Conservation (phyloP, 2,797 vertebrate species). For the Phaenicophaeus curvirostris region DNA sequence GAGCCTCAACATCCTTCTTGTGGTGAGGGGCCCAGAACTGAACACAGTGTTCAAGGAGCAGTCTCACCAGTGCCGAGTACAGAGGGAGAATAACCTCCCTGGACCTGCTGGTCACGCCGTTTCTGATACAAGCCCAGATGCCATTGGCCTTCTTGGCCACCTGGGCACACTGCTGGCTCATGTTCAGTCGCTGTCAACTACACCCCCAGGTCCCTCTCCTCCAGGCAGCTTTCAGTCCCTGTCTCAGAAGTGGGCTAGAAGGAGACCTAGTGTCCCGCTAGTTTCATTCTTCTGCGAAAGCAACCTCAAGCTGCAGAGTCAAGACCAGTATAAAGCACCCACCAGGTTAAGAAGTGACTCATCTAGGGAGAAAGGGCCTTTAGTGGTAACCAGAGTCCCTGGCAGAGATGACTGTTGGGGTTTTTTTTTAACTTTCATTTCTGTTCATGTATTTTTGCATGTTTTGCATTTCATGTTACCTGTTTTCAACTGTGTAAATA, state of each 20-base stretch:
- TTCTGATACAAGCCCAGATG: too few species aligned
- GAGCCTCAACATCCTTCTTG: too few species aligned
- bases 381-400: neutral
- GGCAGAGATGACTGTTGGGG: neutral
- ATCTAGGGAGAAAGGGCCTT: neutral
- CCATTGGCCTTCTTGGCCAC: too few species aligned
- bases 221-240: too few species aligned
- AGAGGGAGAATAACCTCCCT: too few species aligned
- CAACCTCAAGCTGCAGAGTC: neutral
- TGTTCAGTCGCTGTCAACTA: too few species aligned
- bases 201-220: too few species aligned
- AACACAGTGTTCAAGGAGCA: too few species aligned
- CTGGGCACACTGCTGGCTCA: too few species aligned
- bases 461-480: neutral
- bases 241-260: neutral
- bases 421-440: constrained; percentile 15
- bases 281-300: neutral
- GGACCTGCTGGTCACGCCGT: too few species aligned
- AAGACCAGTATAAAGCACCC: neutral
- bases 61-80: too few species aligned
- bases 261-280: neutral
- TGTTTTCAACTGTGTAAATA: neutral
- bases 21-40: too few species aligned
- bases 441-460: neutral
- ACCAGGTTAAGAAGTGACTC: neutral